phyloP scores from a whole-genome alignment of 2,797 vertebrate species.

The Acrossocheilus wenchowensis region DNA sequence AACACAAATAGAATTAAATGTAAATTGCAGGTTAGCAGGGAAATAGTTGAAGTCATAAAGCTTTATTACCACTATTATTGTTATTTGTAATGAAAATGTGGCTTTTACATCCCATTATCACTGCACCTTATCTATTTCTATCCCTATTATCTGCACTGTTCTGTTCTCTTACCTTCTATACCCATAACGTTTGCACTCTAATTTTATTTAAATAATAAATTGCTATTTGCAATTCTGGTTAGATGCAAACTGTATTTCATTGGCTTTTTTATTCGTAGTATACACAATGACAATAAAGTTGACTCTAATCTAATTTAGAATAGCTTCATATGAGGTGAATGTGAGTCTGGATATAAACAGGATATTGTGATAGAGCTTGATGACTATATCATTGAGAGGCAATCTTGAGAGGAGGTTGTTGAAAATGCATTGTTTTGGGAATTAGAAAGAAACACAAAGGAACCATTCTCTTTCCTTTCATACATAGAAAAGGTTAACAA shows the following conservation, averaged over 20 bases:
- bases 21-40: neutral
- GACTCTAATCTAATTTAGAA: neutral
- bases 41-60: neutral
- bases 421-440: constrained; percentile 4
- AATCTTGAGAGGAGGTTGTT: constrained; percentile 33
- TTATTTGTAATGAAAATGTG: constrained; percentile 8
- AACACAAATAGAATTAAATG: neutral
- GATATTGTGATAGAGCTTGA: constrained; percentile 3
- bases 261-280: constrained; percentile 2
- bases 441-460: neutral
- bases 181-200: neutral
- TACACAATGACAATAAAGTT: neutral
- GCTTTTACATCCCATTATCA: neutral
- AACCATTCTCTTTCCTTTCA: neutral
- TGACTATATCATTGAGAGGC: constrained; percentile 25
- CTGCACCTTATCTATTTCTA: constrained; percentile 1
- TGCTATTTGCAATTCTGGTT: neutral
- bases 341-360: constrained; percentile 12
- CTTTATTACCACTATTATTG: constrained; percentile 2
- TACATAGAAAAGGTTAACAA: neutral
- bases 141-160: neutral
- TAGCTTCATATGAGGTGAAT: constrained; percentile 29
- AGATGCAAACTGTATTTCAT: neutral
- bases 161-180: neutral
- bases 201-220: constrained; percentile 5